Evolutionary conservation across 1,140 invertebrate species (phyloP), one percentile per base, ranked within the genome.

Genomic region (Cardiocondyla obscurior): DNA sequence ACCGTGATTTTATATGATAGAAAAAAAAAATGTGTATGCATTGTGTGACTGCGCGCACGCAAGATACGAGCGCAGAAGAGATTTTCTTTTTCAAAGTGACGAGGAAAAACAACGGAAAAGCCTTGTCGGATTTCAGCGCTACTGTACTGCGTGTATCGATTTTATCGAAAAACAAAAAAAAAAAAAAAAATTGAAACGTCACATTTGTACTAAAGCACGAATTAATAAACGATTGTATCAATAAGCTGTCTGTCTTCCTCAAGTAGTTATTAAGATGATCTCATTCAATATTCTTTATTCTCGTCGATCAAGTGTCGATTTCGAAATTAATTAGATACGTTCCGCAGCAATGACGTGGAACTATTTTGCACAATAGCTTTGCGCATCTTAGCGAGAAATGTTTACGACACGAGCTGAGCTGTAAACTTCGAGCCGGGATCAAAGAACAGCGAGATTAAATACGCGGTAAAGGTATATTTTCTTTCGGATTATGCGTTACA

Each of bases 131-230:
- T 10, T 49, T 82, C 70, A 60, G 72, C 36, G 72, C 44, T 53
- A 49, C 67, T 70, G 49, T 60, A 69, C 49, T 84, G 69, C 58
- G 53, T 82, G 74, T 76, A 55, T 42, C 85, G 58, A 84, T 87
- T 70, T 79, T 33, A 72, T 39, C 57, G 51, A 87, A n/a, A n/a
- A n/a, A n/a, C n/a, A n/a, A n/a, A n/a, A n/a, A n/a, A n/a, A n/a
- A n/a, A n/a, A n/a, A n/a, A n/a, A n/a, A n/a, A n/a, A n/a, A n/a
- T n/a, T n/a, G 57, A 65, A n/a, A 70, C 60, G 69, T 81, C 79
- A 88, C 77, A 64, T 88, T 88, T 85, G 79, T 88, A 88, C 79
- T 83, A 81, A 85, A 88, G 83, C 87, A 88, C 87, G 85, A 88
- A 87, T 82, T 72, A 87, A 88, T 88, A 88, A 88, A 81, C 73